Evolutionary conservation across 2,888 invertebrate species (phyloP).

Genomic region (Plutella xylostella): DNA sequence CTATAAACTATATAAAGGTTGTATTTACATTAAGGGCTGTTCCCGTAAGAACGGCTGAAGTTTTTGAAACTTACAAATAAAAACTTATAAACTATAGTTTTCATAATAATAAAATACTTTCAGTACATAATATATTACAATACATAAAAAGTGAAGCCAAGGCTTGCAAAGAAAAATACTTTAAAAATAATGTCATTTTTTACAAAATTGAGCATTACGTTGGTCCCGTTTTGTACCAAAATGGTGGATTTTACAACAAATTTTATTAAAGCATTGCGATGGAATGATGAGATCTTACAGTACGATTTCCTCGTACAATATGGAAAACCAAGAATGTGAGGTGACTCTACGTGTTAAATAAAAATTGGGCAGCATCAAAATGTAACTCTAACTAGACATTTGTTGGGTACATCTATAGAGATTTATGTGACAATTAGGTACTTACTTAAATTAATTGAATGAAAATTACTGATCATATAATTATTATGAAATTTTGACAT

Average conservation of each 20-base stretch:
- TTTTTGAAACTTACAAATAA: constrained; percentile 32
- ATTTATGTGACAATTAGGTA: too few relatives aligned
- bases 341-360: not conserved
- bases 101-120: constrained; percentile 6
- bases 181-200: constrained; percentile 18
- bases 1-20: constrained; percentile 23
- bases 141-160: constrained; percentile 25
- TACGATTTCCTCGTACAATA: constrained; percentile 13
- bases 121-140: constrained; percentile 25
- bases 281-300: constrained; percentile 66
- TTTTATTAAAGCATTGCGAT: constrained; percentile 44
- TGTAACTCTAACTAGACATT: too few relatives aligned
- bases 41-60: constrained; percentile 30
- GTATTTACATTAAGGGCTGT: constrained; percentile 36
- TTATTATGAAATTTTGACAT: too few relatives aligned
- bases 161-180: not conserved
- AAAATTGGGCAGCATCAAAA: too few relatives aligned
- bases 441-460: too few relatives aligned
- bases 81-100: constrained; percentile 23
- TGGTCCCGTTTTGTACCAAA: constrained; percentile 35
- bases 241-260: not conserved
- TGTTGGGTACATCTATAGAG: too few relatives aligned
- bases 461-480: too few relatives aligned
- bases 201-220: constrained; percentile 38
- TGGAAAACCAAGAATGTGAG: constrained; percentile 1